phyloP scores from a whole-genome alignment of 2,888 invertebrate genomes.

The Ferdinandea cuprea region DNA sequence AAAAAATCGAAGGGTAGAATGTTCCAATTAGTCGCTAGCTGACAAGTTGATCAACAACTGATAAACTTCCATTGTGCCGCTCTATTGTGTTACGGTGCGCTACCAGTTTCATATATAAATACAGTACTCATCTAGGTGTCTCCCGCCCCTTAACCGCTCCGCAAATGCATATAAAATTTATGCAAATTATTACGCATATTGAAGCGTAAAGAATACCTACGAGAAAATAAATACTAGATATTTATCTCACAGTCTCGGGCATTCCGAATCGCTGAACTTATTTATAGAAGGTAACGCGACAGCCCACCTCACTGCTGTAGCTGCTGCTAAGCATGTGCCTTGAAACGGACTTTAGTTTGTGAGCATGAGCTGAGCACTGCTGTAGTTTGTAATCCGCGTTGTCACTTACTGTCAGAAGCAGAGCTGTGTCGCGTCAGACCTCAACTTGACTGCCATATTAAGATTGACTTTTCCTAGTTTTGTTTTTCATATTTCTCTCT shows the following conservation, averaged over 20 bases:
- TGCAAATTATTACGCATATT: slow-evolving; percentile 71
- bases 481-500: slow-evolving; percentile 1
- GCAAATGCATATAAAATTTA: slow-evolving; percentile 52
- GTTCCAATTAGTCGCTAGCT: slow-evolving; percentile 72
- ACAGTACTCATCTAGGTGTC: neutral
- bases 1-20: slow-evolving; percentile 65
- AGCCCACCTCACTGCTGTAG: no score
- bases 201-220: slow-evolving; percentile 44
- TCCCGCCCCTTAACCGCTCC: neutral
- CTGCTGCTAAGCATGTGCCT: slow-evolving; percentile 22
- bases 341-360: slow-evolving; percentile 31
- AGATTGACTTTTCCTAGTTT: slow-evolving; percentile 16
- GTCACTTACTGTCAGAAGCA: slow-evolving; percentile 15
- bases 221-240: slow-evolving; percentile 23
- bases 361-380: slow-evolving; percentile 29
- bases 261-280: slow-evolving; percentile 57
- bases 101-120: slow-evolving; percentile 33
- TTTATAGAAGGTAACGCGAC: slow-evolving; percentile 51
- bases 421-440: neutral
- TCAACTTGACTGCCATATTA: slow-evolving; percentile 36
- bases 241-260: slow-evolving; percentile 31
- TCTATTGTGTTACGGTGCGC: slow-evolving; percentile 14
- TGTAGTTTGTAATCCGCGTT: slow-evolving; percentile 26
- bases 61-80: slow-evolving; percentile 62
- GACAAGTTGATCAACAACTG: slow-evolving; percentile 72